Conservation (phyloP, 2,797 vertebrate species). For the Lithobates pipiens region DNA sequence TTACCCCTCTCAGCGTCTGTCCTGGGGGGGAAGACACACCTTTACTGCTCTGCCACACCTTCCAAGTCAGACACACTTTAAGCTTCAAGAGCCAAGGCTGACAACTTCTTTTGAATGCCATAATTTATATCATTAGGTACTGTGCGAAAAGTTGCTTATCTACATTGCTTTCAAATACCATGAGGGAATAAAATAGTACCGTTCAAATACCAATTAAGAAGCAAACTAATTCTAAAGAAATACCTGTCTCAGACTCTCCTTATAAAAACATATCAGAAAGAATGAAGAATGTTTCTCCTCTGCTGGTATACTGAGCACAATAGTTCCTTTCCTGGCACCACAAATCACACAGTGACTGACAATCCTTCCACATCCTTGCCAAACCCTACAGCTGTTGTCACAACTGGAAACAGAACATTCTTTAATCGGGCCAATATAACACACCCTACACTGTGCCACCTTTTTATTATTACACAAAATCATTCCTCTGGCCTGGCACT, state of each 20-base stretch:
- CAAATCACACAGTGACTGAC: background rate
- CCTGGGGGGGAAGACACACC: conserved; percentile 45
- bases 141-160: background rate
- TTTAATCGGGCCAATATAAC: background rate
- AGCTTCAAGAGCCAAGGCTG: background rate
- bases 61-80: conserved; percentile 27
- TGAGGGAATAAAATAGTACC: background rate
- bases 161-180: background rate
- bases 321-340: background rate
- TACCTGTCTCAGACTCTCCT: background rate
- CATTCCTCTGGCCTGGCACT: background rate
- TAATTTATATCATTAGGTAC: conserved; percentile 11
- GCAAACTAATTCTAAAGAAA: background rate
- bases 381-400: conserved; percentile 32
- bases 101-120: background rate
- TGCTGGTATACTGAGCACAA: background rate
- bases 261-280: background rate
- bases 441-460: background rate
- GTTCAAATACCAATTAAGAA: background rate
- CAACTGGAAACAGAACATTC: conserved; percentile 3
- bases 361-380: conserved; percentile 12
- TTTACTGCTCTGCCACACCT: conserved; percentile 5
- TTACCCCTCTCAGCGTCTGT: conserved; percentile 50
- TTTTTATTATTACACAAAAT: background rate
- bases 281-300: background rate